phyloP scores from a whole-genome alignment of 2,888 invertebrate species.

The Leucania comma region DNA sequence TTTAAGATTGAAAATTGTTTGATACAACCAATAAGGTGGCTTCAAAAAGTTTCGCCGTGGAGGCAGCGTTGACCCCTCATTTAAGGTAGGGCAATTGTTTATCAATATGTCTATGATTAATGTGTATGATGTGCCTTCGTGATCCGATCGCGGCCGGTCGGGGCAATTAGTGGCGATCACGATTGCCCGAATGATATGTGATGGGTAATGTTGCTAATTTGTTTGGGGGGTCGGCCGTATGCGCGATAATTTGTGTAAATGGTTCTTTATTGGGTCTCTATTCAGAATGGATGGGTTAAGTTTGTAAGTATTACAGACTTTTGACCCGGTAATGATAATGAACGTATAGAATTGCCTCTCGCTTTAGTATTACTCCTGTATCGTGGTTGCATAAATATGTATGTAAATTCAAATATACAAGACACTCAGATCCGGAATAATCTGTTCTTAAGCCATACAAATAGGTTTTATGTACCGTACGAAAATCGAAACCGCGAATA shows the following conservation, averaged over 20 bases:
- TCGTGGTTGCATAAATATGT: no score
- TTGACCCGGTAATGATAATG: not conserved
- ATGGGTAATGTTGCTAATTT: constrained; percentile 82
- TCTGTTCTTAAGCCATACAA: no score
- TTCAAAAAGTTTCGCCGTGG: constrained; percentile 67
- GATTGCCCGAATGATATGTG: constrained; percentile 86
- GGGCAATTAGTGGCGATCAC: constrained; percentile 88
- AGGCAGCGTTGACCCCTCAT: constrained; percentile 85
- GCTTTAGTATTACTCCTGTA: no score
- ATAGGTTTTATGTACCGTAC: no score
- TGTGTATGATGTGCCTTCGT: constrained; percentile 83
- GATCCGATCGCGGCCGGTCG: constrained; percentile 78
- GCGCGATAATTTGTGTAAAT: constrained; percentile 55
- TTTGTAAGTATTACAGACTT: not conserved
- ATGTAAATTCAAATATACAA: no score
- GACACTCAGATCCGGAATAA: no score
- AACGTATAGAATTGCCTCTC: not conserved
- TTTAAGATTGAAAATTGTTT: constrained; percentile 60
- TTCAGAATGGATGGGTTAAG: constrained; percentile 4
- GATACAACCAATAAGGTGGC: constrained; percentile 17
- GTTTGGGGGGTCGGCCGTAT: constrained; percentile 68
- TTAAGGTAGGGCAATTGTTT: constrained; percentile 90
- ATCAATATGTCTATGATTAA: constrained; percentile 89
- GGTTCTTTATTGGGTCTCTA: constrained; percentile 40
- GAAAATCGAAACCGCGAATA: no score